A percentile compares a stretch with the other conserved stretches of the same genome.
Evolutionary conservation across 2,113 vertebrate genomes (phyloP).

Genomic region (Oceanodroma tethys): DNA sequence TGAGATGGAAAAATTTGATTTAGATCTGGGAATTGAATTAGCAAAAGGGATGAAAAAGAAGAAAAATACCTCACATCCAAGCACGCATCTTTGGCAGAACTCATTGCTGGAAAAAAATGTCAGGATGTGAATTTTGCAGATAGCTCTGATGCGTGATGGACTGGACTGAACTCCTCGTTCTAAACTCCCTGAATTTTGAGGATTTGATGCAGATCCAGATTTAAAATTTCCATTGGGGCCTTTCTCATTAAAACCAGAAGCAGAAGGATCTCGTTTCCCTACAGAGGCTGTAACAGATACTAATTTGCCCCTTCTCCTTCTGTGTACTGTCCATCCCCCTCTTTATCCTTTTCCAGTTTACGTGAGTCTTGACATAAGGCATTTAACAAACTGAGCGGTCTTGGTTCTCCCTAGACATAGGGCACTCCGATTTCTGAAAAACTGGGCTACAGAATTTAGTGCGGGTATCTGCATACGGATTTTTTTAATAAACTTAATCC

Average conservation of each 20-base stretch:
- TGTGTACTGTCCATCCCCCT: not conserved
- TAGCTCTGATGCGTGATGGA: not conserved
- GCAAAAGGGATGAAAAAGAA: not conserved
- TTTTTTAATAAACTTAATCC: not conserved
- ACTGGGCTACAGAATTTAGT: not conserved
- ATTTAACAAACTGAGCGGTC: accelerated
- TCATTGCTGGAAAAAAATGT: not conserved
- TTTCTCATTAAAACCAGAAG: not conserved
- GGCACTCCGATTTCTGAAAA: not conserved
- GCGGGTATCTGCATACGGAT: not conserved
- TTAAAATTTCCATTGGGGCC: not conserved
- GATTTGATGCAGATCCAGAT: not conserved
- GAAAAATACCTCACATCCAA: not conserved
- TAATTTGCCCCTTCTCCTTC: not conserved
- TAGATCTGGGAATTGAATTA: constrained; percentile 27
- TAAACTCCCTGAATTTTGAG: not conserved
- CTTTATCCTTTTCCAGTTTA: not conserved
- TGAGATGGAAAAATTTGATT: not conserved
- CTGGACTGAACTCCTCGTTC: not conserved
- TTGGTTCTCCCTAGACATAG: not conserved
- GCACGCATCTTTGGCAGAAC: not conserved
- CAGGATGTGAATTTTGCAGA: not conserved
- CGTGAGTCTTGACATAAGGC: not conserved
- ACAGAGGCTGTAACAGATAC: not conserved
- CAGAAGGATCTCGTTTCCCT: not conserved